Base-by-base conservation (phyloP, 1,140 invertebrate genomes). In the Plutomurus gul region DNA sequence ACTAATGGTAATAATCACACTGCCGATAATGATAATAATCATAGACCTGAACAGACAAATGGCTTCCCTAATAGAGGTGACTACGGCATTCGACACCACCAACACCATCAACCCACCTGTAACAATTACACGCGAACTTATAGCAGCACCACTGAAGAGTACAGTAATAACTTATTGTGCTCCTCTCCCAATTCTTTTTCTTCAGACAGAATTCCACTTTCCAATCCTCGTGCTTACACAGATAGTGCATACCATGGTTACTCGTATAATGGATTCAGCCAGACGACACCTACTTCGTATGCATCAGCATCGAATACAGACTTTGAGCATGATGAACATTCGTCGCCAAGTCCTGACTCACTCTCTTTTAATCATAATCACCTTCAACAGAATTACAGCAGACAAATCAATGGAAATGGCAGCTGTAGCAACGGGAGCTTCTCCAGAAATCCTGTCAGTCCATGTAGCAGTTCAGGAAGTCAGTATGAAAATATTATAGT, bases 271-370 rank as follows among this genome's bases (percentile, higher is more conserved):
- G 27, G 27, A n/a, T 65, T 65, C 56, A 65, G 56, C 18, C 25
- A 25, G 27, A 65, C 30, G 56, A 65, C 56, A 65, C 16, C 56
- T 65, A 36, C 56, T 30, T 65, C 25, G 8, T 65, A 49, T 49
- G 46, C 56, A 65, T 65, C 56, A 10, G 4, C 56, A 33, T 36
- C 30, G 16, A 65, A 65, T n/a, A 65, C 30, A 36, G 22, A 49
- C 3, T 49, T 49, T 7, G 46, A 49, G 20, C 46, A 36, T 5
- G 56, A 36, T 46, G 22, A 27, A 36, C 46, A 65, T 56, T 78
- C 77, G n/a, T 78, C 77, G 20, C 77, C 77, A 7, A 78, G 77
- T 74, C 70, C 77, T 40, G 77, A 78, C 46, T 78, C 77, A 39
- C 11, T 78, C 10, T 73, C 43, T 46, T 78, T 43, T 16, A 56